Evolutionary conservation across 2,888 invertebrate genomes (phyloP).

Genomic region (Athetis lepigone): DNA sequence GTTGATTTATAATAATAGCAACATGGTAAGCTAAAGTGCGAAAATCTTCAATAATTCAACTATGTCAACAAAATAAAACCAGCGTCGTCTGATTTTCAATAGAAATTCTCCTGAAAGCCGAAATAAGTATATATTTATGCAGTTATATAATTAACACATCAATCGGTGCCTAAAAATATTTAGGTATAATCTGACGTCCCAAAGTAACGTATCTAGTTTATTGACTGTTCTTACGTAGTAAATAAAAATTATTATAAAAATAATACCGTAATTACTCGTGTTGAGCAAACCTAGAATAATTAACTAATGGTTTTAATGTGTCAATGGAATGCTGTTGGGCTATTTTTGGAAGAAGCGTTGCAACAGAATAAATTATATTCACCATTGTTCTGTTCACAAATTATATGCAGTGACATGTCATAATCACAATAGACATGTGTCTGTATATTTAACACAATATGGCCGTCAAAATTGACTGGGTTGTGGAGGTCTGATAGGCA

Average conservation of each 20-base stretch:
- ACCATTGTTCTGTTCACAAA: slow-evolving; percentile 24
- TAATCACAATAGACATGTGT: no score
- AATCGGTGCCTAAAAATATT: no score
- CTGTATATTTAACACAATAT: slow-evolving; percentile 14
- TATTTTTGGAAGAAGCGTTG: neutral
- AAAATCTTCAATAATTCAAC: neutral
- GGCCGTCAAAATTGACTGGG: neutral
- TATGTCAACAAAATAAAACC: no score
- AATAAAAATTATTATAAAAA: no score
- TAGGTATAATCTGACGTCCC: no score
- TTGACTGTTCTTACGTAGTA: no score
- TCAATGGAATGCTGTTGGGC: slow-evolving; percentile 12
- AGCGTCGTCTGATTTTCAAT: no score
- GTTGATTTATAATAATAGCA: neutral
- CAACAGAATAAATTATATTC: slow-evolving; percentile 24
- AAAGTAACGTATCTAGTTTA: no score
- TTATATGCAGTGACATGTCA: slow-evolving; percentile 18
- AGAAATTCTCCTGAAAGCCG: no score
- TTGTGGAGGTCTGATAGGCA: no score
- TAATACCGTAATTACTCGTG: slow-evolving; percentile 7
- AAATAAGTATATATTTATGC: no score
- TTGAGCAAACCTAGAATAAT: slow-evolving; percentile 17
- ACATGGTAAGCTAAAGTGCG: neutral
- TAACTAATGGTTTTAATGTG: slow-evolving; percentile 16
- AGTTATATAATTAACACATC: no score